Base-by-base conservation (phyloP, 2,888 invertebrate genomes). In the Campopleginae sp. region DNA sequence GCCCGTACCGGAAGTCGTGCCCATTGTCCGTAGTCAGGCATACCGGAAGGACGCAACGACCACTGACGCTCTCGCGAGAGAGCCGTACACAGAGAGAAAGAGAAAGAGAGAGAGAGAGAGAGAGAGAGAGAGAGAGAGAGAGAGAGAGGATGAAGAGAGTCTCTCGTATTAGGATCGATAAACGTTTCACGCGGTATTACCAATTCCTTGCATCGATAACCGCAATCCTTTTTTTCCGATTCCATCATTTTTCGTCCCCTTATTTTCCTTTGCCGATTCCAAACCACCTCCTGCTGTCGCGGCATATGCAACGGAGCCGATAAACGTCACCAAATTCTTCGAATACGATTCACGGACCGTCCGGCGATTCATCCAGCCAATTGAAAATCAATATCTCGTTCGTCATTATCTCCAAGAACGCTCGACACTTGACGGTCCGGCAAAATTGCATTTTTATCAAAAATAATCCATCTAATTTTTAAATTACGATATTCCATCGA, bases 21-120 rank as follows among this genome's bases (percentile, higher is more conserved):
- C 85, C 85, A 86, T 86, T 86, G 85, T 86, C 85, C 82, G 76
- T 86, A 86, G 77, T 82, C 82, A 83, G 85, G 82, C 85, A 83
- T 86, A 86, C 85, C 85, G 85, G 85, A 86, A 86, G 85, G 85
- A 86, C 85, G 74, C 85, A 82, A 86, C 85, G 82, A 86, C 77
- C 82, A 80, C 66, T 76, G 80, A 82, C 80, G 80, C 85, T 80
- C 82, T 82, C 75, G 66, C 76, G 42, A 38, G 46, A 19, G 70
- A 70, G 42, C 48, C 44, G 31, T 71, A 14, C n/a, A 54, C 44
- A 33, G 23, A 78, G 44, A 31, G 48, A 48, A 68, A n/a, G n/a
- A n/a, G n/a, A n/a, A n/a, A 71, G 61, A 46, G 48, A 66, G 17
- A 58, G 80, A 70, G 71, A 51, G 42, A 80, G 77, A 70, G 66